phyloP scores from a whole-genome alignment of 37 sponge, comb jelly and placozoan species.

The Tethya wilhelma region DNA sequence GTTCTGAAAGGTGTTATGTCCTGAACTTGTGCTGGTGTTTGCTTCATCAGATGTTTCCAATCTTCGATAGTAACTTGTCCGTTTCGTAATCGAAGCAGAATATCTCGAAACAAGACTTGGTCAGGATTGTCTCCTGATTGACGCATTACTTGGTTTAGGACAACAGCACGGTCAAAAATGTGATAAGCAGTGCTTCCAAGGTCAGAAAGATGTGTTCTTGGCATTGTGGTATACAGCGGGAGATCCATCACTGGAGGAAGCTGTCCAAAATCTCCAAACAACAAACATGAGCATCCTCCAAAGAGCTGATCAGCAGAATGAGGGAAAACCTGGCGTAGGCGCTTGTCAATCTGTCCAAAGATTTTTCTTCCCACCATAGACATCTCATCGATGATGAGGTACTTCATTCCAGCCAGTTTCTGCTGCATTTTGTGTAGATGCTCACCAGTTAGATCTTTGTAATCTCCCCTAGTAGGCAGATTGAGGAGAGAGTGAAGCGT shows the following conservation, averaged over 20 bases:
- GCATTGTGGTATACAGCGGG: conserved; percentile 10
- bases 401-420: conserved; percentile 34
- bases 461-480: conserved; percentile 34
- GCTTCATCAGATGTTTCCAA: conserved; percentile 19
- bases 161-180: conserved; percentile 5
- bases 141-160: background rate
- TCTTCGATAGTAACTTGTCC: conserved; percentile 24
- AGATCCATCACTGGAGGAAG: conserved; percentile 43
- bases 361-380: conserved; percentile 58
- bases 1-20: background rate
- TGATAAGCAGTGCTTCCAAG: conserved; percentile 13
- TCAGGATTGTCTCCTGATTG: no score
- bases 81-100: conserved; percentile 14
- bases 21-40: background rate
- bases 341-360: conserved; percentile 51
- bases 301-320: conserved; percentile 23
- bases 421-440: conserved; percentile 35
- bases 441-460: conserved; percentile 41
- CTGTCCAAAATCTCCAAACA: conserved; percentile 64
- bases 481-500: conserved; percentile 55
- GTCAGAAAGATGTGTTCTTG: conserved; percentile 19
- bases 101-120: no score
- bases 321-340: conserved; percentile 54
- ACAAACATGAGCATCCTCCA: conserved; percentile 60
- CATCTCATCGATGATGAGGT: conserved; percentile 68